A percentile compares a stretch with the other conserved stretches of the same genome.
Conservation (phyloP, 2,113 vertebrate genomes). For the Myanophis thanlyinensis region DNA sequence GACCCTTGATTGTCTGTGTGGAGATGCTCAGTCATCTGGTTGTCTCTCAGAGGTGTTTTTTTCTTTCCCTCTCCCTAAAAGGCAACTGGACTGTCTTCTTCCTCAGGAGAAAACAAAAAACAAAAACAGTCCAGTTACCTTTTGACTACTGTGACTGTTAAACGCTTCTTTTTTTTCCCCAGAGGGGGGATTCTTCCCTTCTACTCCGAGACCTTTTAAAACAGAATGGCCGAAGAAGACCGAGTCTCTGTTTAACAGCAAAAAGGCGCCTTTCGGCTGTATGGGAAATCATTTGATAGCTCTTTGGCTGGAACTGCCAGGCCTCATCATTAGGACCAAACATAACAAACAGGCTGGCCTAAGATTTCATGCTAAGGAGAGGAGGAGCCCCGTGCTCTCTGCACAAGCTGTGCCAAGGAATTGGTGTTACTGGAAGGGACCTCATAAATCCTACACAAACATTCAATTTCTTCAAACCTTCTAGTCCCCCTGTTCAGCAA, state of each 20-base stretch:
- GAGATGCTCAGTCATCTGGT: not conserved
- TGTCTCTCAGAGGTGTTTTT: not conserved
- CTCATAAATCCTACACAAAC: not conserved
- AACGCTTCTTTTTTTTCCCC: too few relatives aligned
- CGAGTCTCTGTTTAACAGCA: not conserved
- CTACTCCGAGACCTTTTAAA: not conserved
- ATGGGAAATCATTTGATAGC: not conserved
- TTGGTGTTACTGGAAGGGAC: not conserved
- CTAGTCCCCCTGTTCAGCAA: not conserved
- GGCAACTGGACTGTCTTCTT: not conserved
- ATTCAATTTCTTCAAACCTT: not conserved
- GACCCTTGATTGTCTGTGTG: not conserved
- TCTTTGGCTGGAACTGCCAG: not conserved
- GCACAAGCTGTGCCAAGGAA: not conserved
- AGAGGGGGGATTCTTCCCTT: not conserved
- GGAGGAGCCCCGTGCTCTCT: not conserved
- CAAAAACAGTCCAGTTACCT: not conserved
- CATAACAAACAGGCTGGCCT: not conserved
- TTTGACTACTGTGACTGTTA: not conserved
- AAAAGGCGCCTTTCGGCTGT: not conserved
- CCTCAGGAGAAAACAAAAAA: not conserved
- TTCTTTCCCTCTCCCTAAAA: not conserved
- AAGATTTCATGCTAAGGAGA: not conserved
- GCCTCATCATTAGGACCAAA: not conserved
- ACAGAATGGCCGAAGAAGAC: not conserved